A percentile compares a stretch with the other conserved stretches of the same genome.
Evolutionary conservation across 2,888 invertebrate species (phyloP).

Genomic region (Aquatica leii): DNA sequence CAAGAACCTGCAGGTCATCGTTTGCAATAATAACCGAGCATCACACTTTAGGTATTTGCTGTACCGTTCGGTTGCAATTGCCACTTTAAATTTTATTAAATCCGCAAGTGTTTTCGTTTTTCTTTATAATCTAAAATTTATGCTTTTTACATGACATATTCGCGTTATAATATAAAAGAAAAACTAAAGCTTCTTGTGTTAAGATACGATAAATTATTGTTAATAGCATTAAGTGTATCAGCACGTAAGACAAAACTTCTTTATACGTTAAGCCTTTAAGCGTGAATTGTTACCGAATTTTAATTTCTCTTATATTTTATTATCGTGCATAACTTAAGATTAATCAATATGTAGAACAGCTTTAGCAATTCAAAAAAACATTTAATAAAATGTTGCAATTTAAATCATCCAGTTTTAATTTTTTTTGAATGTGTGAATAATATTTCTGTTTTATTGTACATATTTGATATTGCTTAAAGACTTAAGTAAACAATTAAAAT

Average conservation of each 20-base stretch:
- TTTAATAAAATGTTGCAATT: too few relatives aligned
- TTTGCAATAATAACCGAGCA: neutral
- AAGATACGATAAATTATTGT: neutral
- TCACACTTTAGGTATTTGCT: neutral
- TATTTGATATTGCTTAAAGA: too few relatives aligned
- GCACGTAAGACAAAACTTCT: neutral
- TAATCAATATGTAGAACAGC: too few relatives aligned
- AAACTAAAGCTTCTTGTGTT: too few relatives aligned
- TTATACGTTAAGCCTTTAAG: neutral
- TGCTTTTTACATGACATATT: neutral
- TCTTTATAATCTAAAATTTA: slow-evolving; percentile 8
- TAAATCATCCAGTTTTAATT: too few relatives aligned
- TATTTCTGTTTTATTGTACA: too few relatives aligned
- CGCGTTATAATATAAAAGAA: neutral
- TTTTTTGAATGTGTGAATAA: too few relatives aligned
- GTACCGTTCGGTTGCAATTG: neutral
- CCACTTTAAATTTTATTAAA: neutral
- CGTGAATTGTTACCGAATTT: neutral
- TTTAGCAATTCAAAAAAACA: too few relatives aligned
- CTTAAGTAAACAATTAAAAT: too few relatives aligned
- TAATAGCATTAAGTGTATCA: neutral
- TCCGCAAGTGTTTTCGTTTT: neutral
- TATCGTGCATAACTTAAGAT: too few relatives aligned
- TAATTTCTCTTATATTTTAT: too few relatives aligned
- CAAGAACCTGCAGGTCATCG: neutral